phyloP scores from a whole-genome alignment of 2,797 vertebrate genomes.

The Cyclura pinguis region DNA sequence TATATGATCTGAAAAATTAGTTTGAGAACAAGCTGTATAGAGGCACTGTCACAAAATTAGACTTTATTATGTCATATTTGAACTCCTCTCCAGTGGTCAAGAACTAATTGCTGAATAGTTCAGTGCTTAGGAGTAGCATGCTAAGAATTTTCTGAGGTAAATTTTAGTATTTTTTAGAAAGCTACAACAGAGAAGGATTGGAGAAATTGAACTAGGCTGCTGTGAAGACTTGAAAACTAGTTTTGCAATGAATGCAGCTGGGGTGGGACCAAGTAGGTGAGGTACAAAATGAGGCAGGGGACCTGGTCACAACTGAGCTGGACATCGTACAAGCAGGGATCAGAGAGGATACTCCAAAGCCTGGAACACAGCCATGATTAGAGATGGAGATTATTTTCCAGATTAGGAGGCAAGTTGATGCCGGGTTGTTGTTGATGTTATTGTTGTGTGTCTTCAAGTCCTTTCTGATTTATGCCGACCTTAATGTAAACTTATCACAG shows the following conservation, averaged over 20 bases:
- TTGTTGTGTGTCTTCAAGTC: too few relatives aligned
- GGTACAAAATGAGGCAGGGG: background rate
- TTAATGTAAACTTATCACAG: too few relatives aligned
- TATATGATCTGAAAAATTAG: slow-evolving; percentile 32
- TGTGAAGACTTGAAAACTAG: background rate
- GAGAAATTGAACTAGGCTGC: background rate
- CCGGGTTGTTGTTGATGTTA: too few relatives aligned
- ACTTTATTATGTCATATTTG: background rate
- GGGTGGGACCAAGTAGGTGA: background rate
- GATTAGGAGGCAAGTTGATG: background rate
- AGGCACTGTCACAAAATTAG: slow-evolving; percentile 3
- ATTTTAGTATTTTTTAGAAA: background rate
- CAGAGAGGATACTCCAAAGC: background rate
- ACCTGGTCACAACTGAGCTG: background rate
- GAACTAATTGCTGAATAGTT: slow-evolving; percentile 17
- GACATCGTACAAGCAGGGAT: background rate
- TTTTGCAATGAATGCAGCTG: background rate
- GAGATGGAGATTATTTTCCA: background rate
- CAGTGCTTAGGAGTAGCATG: background rate
- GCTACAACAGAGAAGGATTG: background rate
- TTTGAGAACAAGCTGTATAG: background rate
- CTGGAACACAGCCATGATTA: background rate
- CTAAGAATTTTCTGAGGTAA: background rate
- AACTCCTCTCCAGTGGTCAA: slow-evolving; percentile 23
- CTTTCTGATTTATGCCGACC: too few relatives aligned